Evolutionary conservation across 2,113 vertebrate species (phyloP).

Genomic region (Malurus melanocephalus): DNA sequence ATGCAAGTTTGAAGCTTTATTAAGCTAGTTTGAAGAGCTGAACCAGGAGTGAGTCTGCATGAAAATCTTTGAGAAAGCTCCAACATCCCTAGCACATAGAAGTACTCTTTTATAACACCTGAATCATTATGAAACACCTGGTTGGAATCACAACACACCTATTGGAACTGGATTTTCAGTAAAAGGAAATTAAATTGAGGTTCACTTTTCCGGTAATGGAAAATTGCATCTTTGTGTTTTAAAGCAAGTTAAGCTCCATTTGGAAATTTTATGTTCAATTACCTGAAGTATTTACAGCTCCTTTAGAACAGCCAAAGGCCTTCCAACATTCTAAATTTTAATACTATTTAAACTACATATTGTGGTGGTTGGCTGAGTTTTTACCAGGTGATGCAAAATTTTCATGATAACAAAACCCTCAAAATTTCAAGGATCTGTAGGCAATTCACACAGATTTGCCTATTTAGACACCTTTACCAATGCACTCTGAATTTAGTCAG

Average conservation of each 20-base stretch:
- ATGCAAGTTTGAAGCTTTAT: background rate
- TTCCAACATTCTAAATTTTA: background rate
- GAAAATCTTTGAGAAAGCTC: background rate
- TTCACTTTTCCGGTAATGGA: background rate
- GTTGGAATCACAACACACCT: background rate
- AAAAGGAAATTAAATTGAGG: conserved; percentile 4
- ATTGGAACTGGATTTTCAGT: background rate
- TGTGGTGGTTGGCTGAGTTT: background rate
- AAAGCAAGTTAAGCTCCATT: background rate
- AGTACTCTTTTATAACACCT: background rate
- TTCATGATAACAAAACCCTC: background rate
- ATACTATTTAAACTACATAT: background rate
- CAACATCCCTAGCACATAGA: background rate
- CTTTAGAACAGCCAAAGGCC: background rate
- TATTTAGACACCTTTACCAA: background rate
- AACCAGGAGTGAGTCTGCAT: background rate
- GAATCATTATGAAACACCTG: conserved; percentile 21
- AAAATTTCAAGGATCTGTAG: background rate
- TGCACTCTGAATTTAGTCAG: background rate
- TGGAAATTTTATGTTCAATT: background rate
- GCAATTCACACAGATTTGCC: background rate
- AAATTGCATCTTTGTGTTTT: background rate
- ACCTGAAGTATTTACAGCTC: background rate
- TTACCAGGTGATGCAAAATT: background rate
- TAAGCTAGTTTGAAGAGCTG: background rate